Percentiles rank a stretch among this genome's conserved stretches.
Evolutionary conservation across 2,888 invertebrate species (phyloP).

Genomic region (Opisthograptis luteolata): DNA sequence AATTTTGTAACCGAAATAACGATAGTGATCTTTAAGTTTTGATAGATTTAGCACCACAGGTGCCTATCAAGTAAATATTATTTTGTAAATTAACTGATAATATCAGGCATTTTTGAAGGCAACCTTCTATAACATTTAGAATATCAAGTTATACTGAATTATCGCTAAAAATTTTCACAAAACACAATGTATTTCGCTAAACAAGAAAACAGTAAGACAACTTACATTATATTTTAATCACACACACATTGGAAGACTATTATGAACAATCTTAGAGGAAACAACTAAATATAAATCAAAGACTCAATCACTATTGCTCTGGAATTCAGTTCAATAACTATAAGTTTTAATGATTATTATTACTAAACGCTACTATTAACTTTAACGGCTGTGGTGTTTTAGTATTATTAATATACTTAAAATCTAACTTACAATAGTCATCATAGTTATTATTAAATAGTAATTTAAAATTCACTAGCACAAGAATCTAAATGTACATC

Average conservation of each 20-base stretch:
- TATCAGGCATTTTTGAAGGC: constrained; percentile 17
- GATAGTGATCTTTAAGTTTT: neutral
- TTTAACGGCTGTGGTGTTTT: constrained; percentile 71
- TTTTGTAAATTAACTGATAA: constrained; percentile 16
- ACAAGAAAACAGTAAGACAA: constrained; percentile 30
- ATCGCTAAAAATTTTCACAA: constrained; percentile 12
- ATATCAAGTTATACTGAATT: constrained; percentile 8
- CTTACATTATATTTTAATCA: constrained; percentile 51
- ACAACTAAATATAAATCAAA: constrained; percentile 41
- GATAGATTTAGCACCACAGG: neutral
- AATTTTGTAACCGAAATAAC: constrained; percentile 31
- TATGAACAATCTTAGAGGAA: constrained; percentile 56
- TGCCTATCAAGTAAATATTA: neutral
- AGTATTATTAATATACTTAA: constrained; percentile 60
- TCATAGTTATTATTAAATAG: constrained; percentile 39
- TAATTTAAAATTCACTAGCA: constrained; percentile 37
- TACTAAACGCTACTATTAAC: constrained; percentile 51
- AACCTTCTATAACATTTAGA: constrained; percentile 21
- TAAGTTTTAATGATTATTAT: constrained; percentile 44
- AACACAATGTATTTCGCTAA: constrained; percentile 10
- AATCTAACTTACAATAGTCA: constrained; percentile 42
- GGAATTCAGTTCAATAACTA: constrained; percentile 63
- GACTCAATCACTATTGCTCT: constrained; percentile 66
- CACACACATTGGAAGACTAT: constrained; percentile 80
- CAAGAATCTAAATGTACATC: constrained; percentile 66